phyloP scores from a whole-genome alignment of 2,888 invertebrate genomes.

The Ochlodes sylvanus region DNA sequence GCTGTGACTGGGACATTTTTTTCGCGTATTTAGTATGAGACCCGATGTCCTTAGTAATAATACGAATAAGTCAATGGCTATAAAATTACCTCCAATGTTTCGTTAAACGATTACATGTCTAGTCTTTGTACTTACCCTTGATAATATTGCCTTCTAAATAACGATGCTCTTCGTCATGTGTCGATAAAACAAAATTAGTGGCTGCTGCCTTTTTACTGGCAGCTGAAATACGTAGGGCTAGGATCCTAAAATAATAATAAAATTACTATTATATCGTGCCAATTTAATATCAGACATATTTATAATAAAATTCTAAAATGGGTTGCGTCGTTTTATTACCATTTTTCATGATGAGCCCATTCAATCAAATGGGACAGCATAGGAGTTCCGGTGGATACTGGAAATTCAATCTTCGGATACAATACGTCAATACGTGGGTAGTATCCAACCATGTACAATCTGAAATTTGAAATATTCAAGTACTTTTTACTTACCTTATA shows the following conservation, averaged over 20 bases:
- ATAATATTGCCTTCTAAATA: conserved; percentile 58
- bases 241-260: conserved; percentile 49
- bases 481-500: too few relatives aligned
- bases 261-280: neutral
- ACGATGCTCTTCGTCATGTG: conserved; percentile 58
- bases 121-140: conserved; percentile 50
- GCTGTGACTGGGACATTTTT: too few relatives aligned
- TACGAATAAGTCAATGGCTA: too few relatives aligned
- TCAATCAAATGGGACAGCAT: conserved; percentile 91
- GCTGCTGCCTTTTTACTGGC: conserved; percentile 51
- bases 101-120: too few relatives aligned
- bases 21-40: too few relatives aligned
- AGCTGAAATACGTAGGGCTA: conserved; percentile 52
- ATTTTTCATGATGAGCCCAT: conserved; percentile 92
- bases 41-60: too few relatives aligned
- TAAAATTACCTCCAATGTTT: too few relatives aligned
- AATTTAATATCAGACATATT: too few relatives aligned
- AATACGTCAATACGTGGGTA: conserved; percentile 88
- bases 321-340: conserved; percentile 65
- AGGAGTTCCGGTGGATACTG: conserved; percentile 93
- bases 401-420: conserved; percentile 90
- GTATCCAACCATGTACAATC: conserved; percentile 90
- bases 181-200: conserved; percentile 52
- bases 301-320: too few relatives aligned
- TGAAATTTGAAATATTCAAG: conserved; percentile 54